Evolutionary conservation across 64 coral and sea anemone species (phyloP).

Genomic region (Platygyra sinensis): DNA sequence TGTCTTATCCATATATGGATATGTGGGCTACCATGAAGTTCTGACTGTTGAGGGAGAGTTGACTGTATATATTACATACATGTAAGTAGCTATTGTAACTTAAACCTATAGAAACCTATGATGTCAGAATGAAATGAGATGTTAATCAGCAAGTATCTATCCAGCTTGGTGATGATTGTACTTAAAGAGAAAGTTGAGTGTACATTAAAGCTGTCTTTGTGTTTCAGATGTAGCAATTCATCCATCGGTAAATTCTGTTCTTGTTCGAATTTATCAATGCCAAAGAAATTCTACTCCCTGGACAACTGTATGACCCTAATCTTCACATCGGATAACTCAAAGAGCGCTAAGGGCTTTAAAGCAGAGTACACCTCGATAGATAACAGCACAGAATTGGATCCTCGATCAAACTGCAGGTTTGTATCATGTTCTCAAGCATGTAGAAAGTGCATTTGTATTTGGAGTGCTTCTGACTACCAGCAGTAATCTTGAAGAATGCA

Average conservation of each 20-base stretch:
- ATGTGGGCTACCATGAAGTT: no score
- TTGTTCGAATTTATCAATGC: neutral
- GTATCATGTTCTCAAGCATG: neutral
- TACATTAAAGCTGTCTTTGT: neutral
- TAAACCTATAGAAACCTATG: no score
- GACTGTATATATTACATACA: no score
- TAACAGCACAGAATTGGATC: slow-evolving; percentile 25
- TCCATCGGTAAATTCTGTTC: slow-evolving; percentile 60
- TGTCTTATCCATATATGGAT: no score
- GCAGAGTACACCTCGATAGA: slow-evolving; percentile 22
- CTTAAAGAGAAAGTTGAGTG: neutral
- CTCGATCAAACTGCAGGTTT: neutral
- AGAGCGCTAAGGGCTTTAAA: slow-evolving; percentile 5
- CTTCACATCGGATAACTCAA: slow-evolving; percentile 43
- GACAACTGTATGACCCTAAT: slow-evolving; percentile 45
- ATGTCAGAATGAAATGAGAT: no score
- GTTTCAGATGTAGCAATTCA: neutral
- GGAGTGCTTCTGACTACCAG: no score
- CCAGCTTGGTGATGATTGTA: no score
- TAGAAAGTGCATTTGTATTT: no score
- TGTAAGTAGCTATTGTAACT: no score
- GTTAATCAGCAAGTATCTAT: no score
- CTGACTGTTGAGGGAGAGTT: no score
- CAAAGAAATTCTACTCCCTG: slow-evolving; percentile 37
- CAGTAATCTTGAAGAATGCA: no score